These are phyloP conservation scores for Oriolus oriolus DNA, from an alignment of 2,113 vertebrate species.

Conservation along the genomic window DNA sequence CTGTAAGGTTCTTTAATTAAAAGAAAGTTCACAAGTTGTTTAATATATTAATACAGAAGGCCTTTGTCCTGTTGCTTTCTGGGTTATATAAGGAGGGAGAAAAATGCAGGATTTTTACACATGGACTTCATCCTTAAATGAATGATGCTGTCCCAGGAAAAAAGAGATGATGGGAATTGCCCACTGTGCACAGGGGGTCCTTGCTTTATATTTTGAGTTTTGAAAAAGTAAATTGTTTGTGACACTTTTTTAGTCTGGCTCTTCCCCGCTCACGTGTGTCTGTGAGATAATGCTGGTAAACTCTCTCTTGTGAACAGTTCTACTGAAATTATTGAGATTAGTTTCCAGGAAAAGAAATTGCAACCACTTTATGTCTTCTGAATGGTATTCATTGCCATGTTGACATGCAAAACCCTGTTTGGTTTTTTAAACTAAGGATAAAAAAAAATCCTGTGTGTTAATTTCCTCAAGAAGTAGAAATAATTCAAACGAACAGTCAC, in stretches of 20 bases:
- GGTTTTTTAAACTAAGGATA: not conserved
- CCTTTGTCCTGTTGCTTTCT: not conserved
- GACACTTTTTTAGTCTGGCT: not conserved
- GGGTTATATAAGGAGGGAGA: not conserved
- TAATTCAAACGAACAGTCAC: not conserved
- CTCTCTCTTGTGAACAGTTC: not conserved
- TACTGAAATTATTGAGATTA: not conserved
- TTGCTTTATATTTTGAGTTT: not conserved
- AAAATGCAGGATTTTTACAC: not conserved
- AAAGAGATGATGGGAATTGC: not conserved
- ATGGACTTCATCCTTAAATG: not conserved
- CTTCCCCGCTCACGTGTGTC: not conserved
- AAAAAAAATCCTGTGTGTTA: not conserved
- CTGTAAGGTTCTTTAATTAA: not conserved
- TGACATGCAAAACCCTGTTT: not conserved
- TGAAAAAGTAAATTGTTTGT: not conserved
- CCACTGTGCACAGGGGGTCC: not conserved
- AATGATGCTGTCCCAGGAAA: not conserved
- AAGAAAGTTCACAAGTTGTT: not conserved
- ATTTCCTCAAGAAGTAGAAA: not conserved
- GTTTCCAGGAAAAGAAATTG: slow-evolving; percentile 1
- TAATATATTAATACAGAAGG: not conserved
- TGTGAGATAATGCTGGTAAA: not conserved
- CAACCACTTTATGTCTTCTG: not conserved
- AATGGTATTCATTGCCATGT: not conserved